phyloP scores from a whole-genome alignment of 2,113 vertebrate species.

The Sarotherodon lohbergeri region DNA sequence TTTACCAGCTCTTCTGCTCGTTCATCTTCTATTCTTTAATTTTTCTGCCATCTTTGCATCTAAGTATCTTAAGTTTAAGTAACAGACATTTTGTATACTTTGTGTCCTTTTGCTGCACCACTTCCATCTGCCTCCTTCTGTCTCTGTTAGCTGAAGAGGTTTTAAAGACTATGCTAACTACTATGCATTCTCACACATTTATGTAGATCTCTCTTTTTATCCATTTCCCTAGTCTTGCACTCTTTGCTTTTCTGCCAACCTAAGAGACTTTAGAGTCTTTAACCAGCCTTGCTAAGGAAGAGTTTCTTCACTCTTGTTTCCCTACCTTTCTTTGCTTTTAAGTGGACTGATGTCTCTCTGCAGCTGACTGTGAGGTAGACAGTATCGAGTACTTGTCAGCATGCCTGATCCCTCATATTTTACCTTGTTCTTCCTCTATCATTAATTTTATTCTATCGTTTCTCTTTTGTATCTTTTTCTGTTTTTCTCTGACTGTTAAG shows the following conservation, averaged over 20 bases:
- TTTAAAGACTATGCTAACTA: conserved; percentile 1
- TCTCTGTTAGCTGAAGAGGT: background rate
- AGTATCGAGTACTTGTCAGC: background rate
- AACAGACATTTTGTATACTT: background rate
- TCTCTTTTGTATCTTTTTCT: background rate
- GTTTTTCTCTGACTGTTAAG: background rate
- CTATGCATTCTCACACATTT: conserved; percentile 1
- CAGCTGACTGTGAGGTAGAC: background rate
- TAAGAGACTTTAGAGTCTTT: background rate
- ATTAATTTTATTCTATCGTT: background rate
- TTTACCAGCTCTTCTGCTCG: background rate
- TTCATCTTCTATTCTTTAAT: background rate
- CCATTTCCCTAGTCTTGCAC: background rate
- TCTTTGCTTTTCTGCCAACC: background rate
- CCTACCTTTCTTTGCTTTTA: background rate
- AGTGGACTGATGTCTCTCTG: background rate
- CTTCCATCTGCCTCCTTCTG: background rate
- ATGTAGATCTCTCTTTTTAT: background rate
- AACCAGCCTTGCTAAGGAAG: background rate
- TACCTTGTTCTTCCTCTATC: background rate
- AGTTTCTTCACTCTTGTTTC: background rate
- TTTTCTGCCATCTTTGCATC: background rate
- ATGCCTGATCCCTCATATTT: background rate
- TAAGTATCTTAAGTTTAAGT: background rate
- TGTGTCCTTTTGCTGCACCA: background rate